phyloP scores from a whole-genome alignment of 2,113 vertebrate species.

The Ariopsis seemanni region DNA sequence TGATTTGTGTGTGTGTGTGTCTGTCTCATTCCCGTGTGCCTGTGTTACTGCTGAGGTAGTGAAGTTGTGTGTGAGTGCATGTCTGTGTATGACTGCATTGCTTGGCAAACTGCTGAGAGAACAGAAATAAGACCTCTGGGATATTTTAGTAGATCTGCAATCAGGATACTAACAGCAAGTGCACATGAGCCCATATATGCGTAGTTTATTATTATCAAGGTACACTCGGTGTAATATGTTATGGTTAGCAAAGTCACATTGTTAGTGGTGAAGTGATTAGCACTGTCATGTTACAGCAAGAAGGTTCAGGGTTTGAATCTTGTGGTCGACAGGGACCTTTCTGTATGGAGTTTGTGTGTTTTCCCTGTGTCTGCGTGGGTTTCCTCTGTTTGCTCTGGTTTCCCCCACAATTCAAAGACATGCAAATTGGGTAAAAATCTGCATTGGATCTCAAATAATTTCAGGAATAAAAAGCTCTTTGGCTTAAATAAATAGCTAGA shows the following conservation, averaged over 20 bases:
- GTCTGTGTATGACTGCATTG: slow-evolving; percentile 33
- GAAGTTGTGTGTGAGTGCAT: slow-evolving; percentile 30
- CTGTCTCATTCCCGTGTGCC: not conserved
- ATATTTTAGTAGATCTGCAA: not conserved
- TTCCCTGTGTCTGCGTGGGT: too few species aligned
- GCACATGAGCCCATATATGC: not conserved
- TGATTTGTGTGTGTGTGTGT: not conserved
- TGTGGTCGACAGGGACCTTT: too few species aligned
- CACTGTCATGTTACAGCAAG: too few species aligned
- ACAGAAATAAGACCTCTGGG: slow-evolving; percentile 38
- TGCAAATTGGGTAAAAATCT: too few species aligned
- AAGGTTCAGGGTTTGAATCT: too few species aligned
- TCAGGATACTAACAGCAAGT: not conserved
- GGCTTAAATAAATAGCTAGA: not conserved
- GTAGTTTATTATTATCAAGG: not conserved
- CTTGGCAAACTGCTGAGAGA: slow-evolving; percentile 45
- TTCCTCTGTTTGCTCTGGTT: too few species aligned
- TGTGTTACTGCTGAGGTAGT: slow-evolving; percentile 50
- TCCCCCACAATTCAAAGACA: too few species aligned
- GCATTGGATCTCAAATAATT: too few species aligned
- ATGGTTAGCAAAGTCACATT: not conserved
- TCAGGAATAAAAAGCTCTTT: not conserved
- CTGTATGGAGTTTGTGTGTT: too few species aligned
- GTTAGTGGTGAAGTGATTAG: not conserved
- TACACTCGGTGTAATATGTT: not conserved